Evolutionary conservation across 2,888 invertebrate genomes (phyloP), one percentile per base, ranked within the genome.

Genomic region (Hyalella azteca): DNA sequence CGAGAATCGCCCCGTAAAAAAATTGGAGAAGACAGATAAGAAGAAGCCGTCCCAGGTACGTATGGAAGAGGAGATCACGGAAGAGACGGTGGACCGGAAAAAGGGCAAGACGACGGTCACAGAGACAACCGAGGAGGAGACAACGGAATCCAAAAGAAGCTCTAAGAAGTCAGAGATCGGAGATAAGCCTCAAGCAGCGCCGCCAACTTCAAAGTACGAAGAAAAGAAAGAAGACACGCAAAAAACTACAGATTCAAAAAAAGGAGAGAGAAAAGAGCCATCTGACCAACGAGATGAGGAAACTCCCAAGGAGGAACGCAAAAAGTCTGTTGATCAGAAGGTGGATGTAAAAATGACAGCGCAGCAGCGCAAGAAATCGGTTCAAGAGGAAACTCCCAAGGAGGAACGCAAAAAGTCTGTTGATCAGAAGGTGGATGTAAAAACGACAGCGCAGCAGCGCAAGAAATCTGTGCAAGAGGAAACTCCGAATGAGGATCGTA

Each of bases 51-150:
- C 80, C 26, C 79, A 77, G 66, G 49, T 40, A n/a, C 29, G 50
- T 13, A 78, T 45, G 76, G 82, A 59, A 82, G 83, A 48, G 79
- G 81, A 80, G 82, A 85, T 73, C 19, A 81, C 81, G 26, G 79
- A 83, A 77, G 82, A 85, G 78, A 81, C 79, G 59, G 78, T 81
- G n/a, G 77, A 49, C 36, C 48, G 22, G 19, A 59, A 78, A 36
- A 49, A 76, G 60, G 73, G 66, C 11, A 0, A 48, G 39, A 60
- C 40, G 39, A 60, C 9, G 15, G n/a, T 11, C 13, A 66, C 66
- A 45, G 48, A 73, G 41, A 40, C 60, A 29, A 54, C 40, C 7
- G 78, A 66, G n/a, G 54, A 79, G 29, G 32, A 79, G 36, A 79
- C 45, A 48, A 48, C 66, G 26, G 66, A 78, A 29, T 49, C 11